A percentile compares a stretch with the other conserved stretches of the same genome.
Evolutionary conservation across 2,113 vertebrate species (phyloP).

Genomic region (Chionomys nivalis): DNA sequence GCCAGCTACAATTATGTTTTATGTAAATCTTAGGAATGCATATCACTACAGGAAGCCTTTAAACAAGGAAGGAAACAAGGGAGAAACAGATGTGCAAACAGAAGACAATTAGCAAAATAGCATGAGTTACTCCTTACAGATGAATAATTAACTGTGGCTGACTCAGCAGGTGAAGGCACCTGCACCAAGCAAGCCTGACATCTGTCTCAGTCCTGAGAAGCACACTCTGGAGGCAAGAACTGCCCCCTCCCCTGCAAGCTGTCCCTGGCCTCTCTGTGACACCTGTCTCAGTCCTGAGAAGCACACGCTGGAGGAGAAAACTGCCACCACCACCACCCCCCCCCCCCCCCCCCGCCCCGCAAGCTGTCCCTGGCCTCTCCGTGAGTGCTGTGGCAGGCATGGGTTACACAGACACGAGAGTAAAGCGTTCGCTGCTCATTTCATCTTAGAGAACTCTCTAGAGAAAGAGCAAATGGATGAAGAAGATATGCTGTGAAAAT

Average conservation of each 20-base stretch:
- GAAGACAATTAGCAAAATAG: neutral
- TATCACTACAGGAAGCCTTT: neutral
- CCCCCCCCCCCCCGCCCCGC: too few relatives aligned
- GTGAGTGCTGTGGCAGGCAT: neutral
- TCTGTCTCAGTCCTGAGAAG: neutral
- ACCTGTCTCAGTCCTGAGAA: neutral
- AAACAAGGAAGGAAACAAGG: neutral
- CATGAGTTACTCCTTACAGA: neutral
- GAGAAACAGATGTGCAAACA: neutral
- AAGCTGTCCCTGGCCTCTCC: neutral
- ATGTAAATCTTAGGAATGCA: neutral
- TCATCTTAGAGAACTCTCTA: neutral
- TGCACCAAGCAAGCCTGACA: neutral
- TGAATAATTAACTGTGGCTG: neutral
- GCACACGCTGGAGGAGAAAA: neutral
- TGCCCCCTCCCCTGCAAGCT: too few relatives aligned
- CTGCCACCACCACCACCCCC: too few relatives aligned
- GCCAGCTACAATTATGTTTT: neutral
- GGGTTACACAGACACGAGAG: neutral
- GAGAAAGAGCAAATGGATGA: neutral
- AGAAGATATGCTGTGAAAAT: neutral
- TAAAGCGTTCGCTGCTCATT: neutral
- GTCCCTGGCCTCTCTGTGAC: neutral
- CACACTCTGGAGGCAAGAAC: neutral
- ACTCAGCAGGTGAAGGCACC: neutral